Evolutionary conservation across 1,140 invertebrate species (phyloP), one percentile per base, ranked within the genome.

Genomic region (Meloidogyne exigua): DNA sequence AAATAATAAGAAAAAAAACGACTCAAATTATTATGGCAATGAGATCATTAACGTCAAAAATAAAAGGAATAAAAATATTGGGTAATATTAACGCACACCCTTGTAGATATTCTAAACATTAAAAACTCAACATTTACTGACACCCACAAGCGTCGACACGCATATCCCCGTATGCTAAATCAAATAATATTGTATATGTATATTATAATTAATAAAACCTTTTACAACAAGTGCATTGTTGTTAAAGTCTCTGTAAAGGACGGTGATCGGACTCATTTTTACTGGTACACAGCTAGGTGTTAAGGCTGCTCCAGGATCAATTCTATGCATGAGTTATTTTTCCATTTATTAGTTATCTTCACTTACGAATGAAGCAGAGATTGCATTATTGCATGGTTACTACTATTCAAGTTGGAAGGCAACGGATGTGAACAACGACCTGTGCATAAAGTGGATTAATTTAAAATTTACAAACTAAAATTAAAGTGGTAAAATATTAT

Each of bases 351-450:
- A n/a, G 1, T 18, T n/a, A n/a, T 57, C 5, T n/a, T n/a, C 2
- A 57, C 49, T 57, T 57, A 57, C 49, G 79, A 81, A 36, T 98
- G 94, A 78, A 98, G 93, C 82, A 98, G 90, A 72, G 93, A 95
- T 90, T 99, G 96, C 76, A 99, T 93, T 83, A 98, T 95, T 39
- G 96, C 96, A 89, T 99, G 96, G 88, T 99, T 98, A 32, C 96
- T 98, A 32, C 94, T 92, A 89, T 98, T 98, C 13, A 97, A 88
- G 88, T 97, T 93, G 83, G 95, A 93, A 28, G 93, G 91, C 75
- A 98, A 89, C 2, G 95, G 95, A 85, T 94, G 96, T 10, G 92
- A 92, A 89, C 96, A 98, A 82, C 95, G 93, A 4, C 96, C 96
- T 57, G 13, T n/a, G 0, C 2, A 4, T 7, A 9, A 57, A n/a